Evolutionary conservation across 2,113 vertebrate genomes (phyloP), one percentile per base, ranked within the genome.

Genomic region (Planiliza haematocheilus): DNA sequence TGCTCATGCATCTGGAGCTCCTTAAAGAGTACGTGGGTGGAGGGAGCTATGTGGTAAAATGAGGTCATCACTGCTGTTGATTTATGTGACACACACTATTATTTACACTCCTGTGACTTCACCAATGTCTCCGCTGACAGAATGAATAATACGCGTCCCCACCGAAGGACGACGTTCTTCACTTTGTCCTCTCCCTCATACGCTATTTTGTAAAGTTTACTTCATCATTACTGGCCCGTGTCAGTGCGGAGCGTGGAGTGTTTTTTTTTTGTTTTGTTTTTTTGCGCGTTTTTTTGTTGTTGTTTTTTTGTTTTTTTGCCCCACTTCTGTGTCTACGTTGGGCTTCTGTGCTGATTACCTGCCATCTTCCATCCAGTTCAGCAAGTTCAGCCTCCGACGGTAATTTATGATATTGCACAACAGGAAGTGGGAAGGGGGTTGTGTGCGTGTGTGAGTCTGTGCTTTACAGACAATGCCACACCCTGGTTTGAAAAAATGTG

Each of bases 61-160:
- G 90, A 93, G 88, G 90, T 93, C 90, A 93, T 91, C 89, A 82
- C 77, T 59, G 83, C 87, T 79, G 83, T 66, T 89, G 89, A 91
- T 89, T 91, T 90, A 82, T 83, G 81, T 90, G 90, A 90, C 90
- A 90, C 57, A 51, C 52, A 13, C 70, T 53, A 82, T 93, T 91
- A 92, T 82, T 91, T 92, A 83, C 87, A 83, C 84, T 73, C 18
- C 64, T 59, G 63, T 89, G 88, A 86, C 65, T 88, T 81, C 77
- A 83, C 70, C 85, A 79, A 56, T n/a, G 79, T 86, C 70, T 59
- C 67, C 6, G 12, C 79, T 87, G 89, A 91, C 87, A 81, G 79
- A 82, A 85, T 91, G 91, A 91, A 90, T 91, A 92, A 92, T 84
- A 20, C 79, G 86, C 61, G 73, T 80, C 68, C 69, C 63, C 50